These are phyloP conservation scores for Trochalopteron elliotii DNA, from an alignment of 2,113 vertebrate species.

Conservation along the genomic window DNA sequence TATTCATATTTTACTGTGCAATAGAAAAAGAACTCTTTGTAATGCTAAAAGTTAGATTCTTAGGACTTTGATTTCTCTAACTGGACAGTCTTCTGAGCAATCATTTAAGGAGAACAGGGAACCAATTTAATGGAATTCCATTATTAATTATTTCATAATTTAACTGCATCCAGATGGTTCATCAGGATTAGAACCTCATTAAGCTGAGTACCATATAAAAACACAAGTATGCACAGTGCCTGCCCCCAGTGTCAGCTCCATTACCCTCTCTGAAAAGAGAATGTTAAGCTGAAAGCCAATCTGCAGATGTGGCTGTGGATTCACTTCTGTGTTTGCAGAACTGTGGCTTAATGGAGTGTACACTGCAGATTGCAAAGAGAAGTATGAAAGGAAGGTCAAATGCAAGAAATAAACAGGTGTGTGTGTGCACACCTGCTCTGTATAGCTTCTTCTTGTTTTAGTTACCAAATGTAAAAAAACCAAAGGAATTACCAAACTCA, in stretches of 20 bases:
- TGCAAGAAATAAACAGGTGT: neutral
- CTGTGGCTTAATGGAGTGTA: neutral
- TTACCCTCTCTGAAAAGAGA: neutral
- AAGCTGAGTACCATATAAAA: neutral
- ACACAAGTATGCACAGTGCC: neutral
- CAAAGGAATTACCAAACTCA: neutral
- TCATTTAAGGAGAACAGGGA: neutral
- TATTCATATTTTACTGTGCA: neutral
- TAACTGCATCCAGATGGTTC: neutral
- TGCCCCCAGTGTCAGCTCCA: neutral
- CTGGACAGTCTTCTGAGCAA: neutral
- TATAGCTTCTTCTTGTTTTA: neutral
- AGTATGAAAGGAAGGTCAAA: neutral
- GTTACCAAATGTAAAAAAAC: neutral
- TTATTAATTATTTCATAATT: conserved; percentile 42
- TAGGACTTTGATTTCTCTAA: neutral
- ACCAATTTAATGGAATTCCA: neutral
- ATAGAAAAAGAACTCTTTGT: fast-evolving
- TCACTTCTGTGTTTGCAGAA: neutral
- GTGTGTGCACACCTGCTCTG: neutral
- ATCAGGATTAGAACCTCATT: conserved; percentile 26
- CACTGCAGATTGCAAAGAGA: neutral
- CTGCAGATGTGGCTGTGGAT: neutral
- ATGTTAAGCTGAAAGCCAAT: neutral
- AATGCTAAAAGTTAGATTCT: neutral